Evolutionary conservation across 92 coral and sea anemone genomes (phyloP).

Genomic region (Parazoanthus darwini): DNA sequence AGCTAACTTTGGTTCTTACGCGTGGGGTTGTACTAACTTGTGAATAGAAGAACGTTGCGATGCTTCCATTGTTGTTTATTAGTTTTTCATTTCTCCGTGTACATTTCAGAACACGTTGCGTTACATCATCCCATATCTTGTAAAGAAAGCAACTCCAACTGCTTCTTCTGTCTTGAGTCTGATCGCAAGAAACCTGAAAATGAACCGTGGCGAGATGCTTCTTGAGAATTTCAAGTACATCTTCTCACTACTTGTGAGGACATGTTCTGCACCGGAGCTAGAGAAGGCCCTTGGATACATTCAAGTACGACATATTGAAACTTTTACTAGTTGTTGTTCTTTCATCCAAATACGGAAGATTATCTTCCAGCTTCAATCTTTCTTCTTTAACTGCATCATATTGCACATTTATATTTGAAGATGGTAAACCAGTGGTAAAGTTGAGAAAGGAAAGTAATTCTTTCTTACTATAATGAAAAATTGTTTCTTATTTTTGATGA

Average conservation of each 20-base stretch:
- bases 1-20: too few relatives aligned
- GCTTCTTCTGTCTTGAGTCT: constrained; percentile 83
- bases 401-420: neutral
- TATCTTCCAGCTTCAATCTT: neutral
- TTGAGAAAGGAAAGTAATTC: too few relatives aligned
- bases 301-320: constrained; percentile 61
- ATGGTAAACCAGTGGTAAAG: too few relatives aligned
- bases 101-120: constrained; percentile 73
- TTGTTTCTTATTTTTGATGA: too few relatives aligned
- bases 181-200: constrained; percentile 85
- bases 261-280: constrained; percentile 88
- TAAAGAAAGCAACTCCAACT: constrained; percentile 85
- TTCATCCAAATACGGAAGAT: neutral
- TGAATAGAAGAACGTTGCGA: neutral
- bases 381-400: neutral
- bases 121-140: constrained; percentile 85
- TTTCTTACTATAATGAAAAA: too few relatives aligned
- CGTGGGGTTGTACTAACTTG: too few relatives aligned
- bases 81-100: neutral
- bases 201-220: constrained; percentile 86
- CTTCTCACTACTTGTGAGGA: constrained; percentile 93
- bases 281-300: constrained; percentile 93
- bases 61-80: neutral
- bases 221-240: constrained; percentile 94
- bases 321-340: neutral